Conservation (phyloP, 1,140 invertebrate species). For the Pentalonia nigronervosa region DNA sequence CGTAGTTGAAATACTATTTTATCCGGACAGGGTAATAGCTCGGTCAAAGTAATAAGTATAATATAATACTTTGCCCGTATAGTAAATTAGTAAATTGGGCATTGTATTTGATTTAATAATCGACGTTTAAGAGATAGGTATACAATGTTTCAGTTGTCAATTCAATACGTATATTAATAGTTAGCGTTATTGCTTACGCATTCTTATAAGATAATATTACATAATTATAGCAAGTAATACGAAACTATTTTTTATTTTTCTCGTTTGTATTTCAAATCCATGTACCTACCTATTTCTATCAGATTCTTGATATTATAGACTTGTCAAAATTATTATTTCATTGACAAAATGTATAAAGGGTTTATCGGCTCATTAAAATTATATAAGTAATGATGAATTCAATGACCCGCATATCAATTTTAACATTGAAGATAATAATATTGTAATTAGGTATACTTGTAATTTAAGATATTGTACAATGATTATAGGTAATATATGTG, state of each 20-base stretch:
- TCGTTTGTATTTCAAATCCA: not conserved
- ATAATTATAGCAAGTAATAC: too few species aligned
- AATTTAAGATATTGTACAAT: not conserved
- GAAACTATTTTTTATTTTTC: not conserved
- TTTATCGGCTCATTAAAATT: too few species aligned
- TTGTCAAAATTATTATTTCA: not conserved
- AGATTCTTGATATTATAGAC: not conserved
- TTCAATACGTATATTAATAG: not conserved
- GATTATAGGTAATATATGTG: too few species aligned
- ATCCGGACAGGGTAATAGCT: not conserved
- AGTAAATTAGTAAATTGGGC: not conserved
- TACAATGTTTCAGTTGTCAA: not conserved
- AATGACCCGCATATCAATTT: not conserved
- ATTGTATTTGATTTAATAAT: not conserved
- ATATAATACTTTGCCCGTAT: not conserved
- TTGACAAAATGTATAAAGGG: too few species aligned
- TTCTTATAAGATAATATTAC: not conserved
- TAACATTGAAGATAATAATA: not conserved
- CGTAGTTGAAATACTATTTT: not conserved
- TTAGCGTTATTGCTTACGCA: not conserved
- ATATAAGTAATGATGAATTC: not conserved
- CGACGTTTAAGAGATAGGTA: not conserved
- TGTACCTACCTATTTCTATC: too few species aligned
- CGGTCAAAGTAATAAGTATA: not conserved
- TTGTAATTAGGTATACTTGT: not conserved